A percentile compares a stretch with the other conserved stretches of the same genome.
These are phyloP conservation scores for Microtus ochrogaster DNA, from an alignment of 2,113 vertebrate genomes.

Conservation along the genomic window DNA sequence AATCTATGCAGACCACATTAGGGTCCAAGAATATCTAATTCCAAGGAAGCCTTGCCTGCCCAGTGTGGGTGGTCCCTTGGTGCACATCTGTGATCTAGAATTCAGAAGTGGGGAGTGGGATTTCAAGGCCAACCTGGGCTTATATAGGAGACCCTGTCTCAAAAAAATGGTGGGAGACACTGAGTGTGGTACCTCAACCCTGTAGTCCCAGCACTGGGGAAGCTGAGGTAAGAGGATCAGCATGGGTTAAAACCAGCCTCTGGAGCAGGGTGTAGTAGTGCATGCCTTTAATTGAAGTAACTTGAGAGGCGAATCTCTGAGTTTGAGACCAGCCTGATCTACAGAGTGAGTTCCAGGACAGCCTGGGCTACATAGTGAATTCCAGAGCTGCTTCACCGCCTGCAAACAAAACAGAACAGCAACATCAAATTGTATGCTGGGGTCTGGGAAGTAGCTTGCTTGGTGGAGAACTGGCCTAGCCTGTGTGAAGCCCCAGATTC, in stretches of 20 bases:
- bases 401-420: not conserved
- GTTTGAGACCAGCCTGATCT: not conserved
- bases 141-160: not conserved
- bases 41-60: not conserved
- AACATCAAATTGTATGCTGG: not conserved
- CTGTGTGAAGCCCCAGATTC: too few species aligned
- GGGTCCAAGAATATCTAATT: not conserved
- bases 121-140: not conserved
- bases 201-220: not conserved
- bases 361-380: not conserved
- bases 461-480: too few species aligned
- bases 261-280: not conserved
- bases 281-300: not conserved
- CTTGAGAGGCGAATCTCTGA: not conserved
- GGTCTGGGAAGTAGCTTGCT: not conserved
- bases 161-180: not conserved
- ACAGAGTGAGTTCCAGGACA: not conserved
- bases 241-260: not conserved
- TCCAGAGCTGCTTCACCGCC: too few species aligned
- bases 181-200: too few species aligned
- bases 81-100: not conserved
- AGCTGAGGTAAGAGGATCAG: not conserved
- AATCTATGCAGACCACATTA: not conserved
- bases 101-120: not conserved
- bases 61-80: too few species aligned